Conservation (phyloP, 2,797 vertebrate genomes). For the Danio tinwini region DNA sequence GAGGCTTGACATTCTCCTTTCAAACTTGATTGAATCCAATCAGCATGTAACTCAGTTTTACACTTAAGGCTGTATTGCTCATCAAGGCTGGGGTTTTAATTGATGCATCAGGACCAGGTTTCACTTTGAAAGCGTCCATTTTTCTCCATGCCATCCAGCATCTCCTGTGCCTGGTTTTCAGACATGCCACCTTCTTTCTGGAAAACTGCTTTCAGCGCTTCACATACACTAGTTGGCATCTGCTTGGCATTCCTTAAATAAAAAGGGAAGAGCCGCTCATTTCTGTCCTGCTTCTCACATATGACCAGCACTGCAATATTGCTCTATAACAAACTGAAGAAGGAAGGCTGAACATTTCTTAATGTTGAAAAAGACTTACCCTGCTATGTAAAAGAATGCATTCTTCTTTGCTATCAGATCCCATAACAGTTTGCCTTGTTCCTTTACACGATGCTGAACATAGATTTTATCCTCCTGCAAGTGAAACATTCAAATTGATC, state of each 20-base stretch:
- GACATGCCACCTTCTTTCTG: conserved; percentile 82
- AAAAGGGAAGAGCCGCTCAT: not conserved
- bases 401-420: conserved; percentile 78
- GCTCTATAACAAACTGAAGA: not conserved
- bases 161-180: conserved; percentile 71
- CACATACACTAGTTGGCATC: conserved; percentile 85
- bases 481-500: not conserved
- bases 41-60: not conserved
- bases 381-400: conserved; percentile 88
- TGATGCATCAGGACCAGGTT: conserved; percentile 88
- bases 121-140: conserved; percentile 85
- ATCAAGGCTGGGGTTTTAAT: not conserved
- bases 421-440: conserved; percentile 83
- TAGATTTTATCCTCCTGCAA: conserved; percentile 90
- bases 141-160: conserved; percentile 83
- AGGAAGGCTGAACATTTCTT: too few relatives aligned
- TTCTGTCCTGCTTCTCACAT: not conserved
- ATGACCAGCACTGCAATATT: not conserved
- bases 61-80: not conserved
- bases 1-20: not conserved
- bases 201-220: conserved; percentile 80
- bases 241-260: conserved; percentile 85
- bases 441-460: conserved; percentile 88
- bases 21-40: not conserved
- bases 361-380: conserved; percentile 76